Evolutionary conservation across 2,113 vertebrate species (phyloP).

Genomic region (Pelecanoides urinatrix): DNA sequence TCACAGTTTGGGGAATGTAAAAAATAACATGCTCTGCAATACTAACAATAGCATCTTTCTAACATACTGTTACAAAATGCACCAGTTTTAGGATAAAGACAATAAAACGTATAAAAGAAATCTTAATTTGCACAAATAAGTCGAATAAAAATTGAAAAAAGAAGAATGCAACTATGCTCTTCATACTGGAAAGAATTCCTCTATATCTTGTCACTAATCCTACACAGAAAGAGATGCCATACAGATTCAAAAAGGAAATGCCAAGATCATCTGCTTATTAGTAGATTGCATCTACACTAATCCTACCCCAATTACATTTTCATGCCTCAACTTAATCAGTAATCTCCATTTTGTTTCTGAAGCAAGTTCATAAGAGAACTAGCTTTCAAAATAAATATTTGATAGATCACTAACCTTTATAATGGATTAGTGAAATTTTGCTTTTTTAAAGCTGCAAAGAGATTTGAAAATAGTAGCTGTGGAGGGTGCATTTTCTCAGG

Average conservation of each 20-base stretch:
- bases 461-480: not conserved
- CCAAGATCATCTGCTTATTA: not conserved
- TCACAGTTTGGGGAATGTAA: not conserved
- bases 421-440: constrained; percentile 25
- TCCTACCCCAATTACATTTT: not conserved
- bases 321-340: not conserved
- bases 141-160: not conserved
- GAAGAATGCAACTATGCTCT: not conserved
- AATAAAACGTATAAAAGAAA: not conserved
- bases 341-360: constrained; percentile 16
- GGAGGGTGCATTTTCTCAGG: not conserved
- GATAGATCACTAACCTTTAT: constrained; percentile 19
- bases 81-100: not conserved
- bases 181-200: not conserved
- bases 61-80: not conserved
- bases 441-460: constrained; percentile 27
- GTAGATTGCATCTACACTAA: not conserved
- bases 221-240: not conserved
- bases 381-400: not conserved
- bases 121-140: not conserved
- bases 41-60: not conserved
- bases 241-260: not conserved
- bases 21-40: not conserved
- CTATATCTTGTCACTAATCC: not conserved
- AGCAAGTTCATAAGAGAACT: not conserved